Evolutionary conservation across 1,140 invertebrate species (phyloP), one percentile per base, ranked within the genome.

Genomic region (Macrobrachium rosenbergii): DNA sequence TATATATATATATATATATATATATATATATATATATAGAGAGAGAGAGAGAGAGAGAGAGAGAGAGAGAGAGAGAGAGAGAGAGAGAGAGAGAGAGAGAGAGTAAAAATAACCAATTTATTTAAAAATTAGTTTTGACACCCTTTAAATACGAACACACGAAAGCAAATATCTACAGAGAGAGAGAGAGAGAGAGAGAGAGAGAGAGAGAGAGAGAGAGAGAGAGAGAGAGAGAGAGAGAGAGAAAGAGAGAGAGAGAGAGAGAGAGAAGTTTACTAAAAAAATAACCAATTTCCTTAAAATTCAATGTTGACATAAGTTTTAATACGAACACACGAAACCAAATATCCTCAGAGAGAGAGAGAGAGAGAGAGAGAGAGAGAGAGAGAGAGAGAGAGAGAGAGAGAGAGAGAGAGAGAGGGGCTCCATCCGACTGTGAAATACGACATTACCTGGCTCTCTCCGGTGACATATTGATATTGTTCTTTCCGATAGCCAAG

Each of bases 401-500:
- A 79, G 16, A 62, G 58, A 62, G 5, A 62, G 58, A 79, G 0
- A 62, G 0, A 23, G 2, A 72, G 67, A 72, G 0, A 28, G 82
- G 11, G 16, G 76, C 52, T 23, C n/a, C 45, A 63, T 8, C 37
- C 58, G 60, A 23, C 43, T 58, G 67, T 72, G 85, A 82, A 64
- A 76, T 59, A 82, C 85, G 62, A 17, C 85, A 82, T 82, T 82
- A 82, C 85, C 85, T 87, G 79, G 28, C 72, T 87, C 85, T 87
- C 82, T 59, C 37, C 59, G 78, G 63, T 87, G 85, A 87, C 85
- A 81, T 87, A 87, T 87, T 87, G 85, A 87, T 87, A 87, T 87
- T 87, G 85, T 87, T 87, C 79, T 58, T 63, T 59, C 85, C 37
- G 58, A 87, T 87, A 82, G 79, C 85, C 59, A 52, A 75, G 85